phyloP scores from a whole-genome alignment of 2,797 vertebrate species.

The Lithobates sylvaticus region DNA sequence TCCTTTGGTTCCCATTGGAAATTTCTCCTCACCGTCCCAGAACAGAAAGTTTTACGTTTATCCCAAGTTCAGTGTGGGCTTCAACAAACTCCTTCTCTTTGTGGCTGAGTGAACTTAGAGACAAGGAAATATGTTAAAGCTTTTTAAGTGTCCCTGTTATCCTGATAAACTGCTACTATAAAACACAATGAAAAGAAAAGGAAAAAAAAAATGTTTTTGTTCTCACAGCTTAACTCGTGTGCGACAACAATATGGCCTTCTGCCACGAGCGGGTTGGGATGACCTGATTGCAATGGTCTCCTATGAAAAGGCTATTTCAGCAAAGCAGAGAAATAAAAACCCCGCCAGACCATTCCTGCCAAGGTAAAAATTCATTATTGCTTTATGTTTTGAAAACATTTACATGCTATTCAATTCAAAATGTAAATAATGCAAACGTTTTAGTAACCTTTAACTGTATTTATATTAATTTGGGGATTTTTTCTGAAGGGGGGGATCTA shows the following conservation, averaged over 20 bases:
- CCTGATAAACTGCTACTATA: not conserved
- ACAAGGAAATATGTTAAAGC: too few relatives aligned
- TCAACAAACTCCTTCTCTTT: too few relatives aligned
- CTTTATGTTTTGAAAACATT: not conserved
- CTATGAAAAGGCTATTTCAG: slow-evolving; percentile 19
- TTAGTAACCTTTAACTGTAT: too few relatives aligned
- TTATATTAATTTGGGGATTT: too few relatives aligned
- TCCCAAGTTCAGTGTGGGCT: too few relatives aligned
- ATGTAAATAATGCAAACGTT: too few relatives aligned
- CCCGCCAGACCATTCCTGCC: slow-evolving; percentile 36
- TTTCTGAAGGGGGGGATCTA: too few relatives aligned
- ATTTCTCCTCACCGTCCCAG: too few relatives aligned
- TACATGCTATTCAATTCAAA: not conserved
- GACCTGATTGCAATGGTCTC: slow-evolving; percentile 19
- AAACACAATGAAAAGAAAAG: not conserved
- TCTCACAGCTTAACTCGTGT: slow-evolving; percentile 51
- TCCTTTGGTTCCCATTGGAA: too few relatives aligned
- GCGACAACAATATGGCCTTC: slow-evolving; percentile 54
- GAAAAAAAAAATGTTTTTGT: not conserved
- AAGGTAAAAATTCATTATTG: slow-evolving; percentile 35
- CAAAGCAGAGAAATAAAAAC: slow-evolving; percentile 27
- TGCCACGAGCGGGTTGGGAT: slow-evolving; percentile 50
- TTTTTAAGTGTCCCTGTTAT: not conserved
- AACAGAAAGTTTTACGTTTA: too few relatives aligned
- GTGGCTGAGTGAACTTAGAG: too few relatives aligned